These are phyloP conservation scores for Diplosoma virens DNA, from an alignment of 23 tunicate species.

Conservation along the genomic window DNA sequence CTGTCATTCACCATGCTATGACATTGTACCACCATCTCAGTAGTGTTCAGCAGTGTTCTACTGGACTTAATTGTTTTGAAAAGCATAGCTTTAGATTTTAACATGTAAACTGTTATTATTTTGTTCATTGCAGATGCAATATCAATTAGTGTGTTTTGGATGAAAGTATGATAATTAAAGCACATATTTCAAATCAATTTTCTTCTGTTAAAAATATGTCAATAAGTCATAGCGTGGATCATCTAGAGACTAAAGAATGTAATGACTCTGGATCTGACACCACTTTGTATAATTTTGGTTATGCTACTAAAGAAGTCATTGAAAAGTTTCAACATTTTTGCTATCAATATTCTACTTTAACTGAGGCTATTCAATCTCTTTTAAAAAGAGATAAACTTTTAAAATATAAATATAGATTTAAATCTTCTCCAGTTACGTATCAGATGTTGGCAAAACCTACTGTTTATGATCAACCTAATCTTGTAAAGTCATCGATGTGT, in stretches of 20 bases:
- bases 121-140: too few species aligned
- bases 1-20: too few species aligned
- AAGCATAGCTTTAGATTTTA: too few species aligned
- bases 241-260: background rate
- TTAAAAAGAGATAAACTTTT: slow-evolving; percentile 56
- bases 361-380: slow-evolving; percentile 63
- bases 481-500: slow-evolving; percentile 34
- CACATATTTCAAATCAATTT: too few species aligned
- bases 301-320: slow-evolving; percentile 80
- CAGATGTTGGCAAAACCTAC: slow-evolving; percentile 93
- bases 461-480: slow-evolving; percentile 28
- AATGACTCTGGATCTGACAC: background rate
- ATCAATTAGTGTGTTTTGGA: too few species aligned
- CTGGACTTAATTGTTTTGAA: too few species aligned
- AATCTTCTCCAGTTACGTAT: slow-evolving; percentile 49
- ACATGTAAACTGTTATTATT: too few species aligned
- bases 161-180: too few species aligned
- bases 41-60: too few species aligned
- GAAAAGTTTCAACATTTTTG: slow-evolving; percentile 86
- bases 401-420: slow-evolving; percentile 65
- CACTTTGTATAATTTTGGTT: slow-evolving; percentile 84
- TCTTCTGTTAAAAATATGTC: too few species aligned
- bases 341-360: slow-evolving; percentile 38
- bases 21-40: too few species aligned
- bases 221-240: too few species aligned